phyloP scores from a whole-genome alignment of 1,140 invertebrate species.

The Pinna nobilis region DNA sequence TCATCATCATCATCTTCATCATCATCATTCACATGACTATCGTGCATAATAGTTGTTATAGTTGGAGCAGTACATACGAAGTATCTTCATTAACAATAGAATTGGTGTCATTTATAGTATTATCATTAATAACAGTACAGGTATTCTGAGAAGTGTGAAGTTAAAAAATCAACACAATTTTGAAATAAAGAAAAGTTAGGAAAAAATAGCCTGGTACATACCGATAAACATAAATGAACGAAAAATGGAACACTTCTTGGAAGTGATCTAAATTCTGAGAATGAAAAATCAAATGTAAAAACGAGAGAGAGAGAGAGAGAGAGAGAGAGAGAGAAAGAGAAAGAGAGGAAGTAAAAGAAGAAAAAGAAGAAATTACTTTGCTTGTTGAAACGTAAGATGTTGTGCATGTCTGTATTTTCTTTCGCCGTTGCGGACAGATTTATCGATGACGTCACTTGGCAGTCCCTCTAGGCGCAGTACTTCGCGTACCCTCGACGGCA shows the following conservation, averaged over 20 bases:
- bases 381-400: slow-evolving; percentile 27
- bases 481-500: slow-evolving; percentile 32
- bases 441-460: slow-evolving; percentile 22
- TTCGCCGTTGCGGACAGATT: slow-evolving; percentile 12
- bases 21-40: not conserved
- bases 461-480: slow-evolving; percentile 22
- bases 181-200: too few relatives aligned
- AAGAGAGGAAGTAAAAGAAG: slow-evolving; percentile 4
- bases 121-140: too few relatives aligned
- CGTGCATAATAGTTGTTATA: too few relatives aligned
- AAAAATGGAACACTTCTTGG: too few relatives aligned
- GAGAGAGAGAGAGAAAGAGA: not conserved
- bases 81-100: too few relatives aligned
- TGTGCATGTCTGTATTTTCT: slow-evolving; percentile 19
- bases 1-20: not conserved
- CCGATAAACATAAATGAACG: too few relatives aligned
- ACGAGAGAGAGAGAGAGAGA: slow-evolving; percentile 1
- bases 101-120: too few relatives aligned
- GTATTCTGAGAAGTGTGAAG: too few relatives aligned
- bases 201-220: too few relatives aligned
- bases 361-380: slow-evolving; percentile 21
- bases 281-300: not conserved
- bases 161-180: too few relatives aligned
- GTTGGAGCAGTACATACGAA: too few relatives aligned
- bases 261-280: too few relatives aligned